phyloP scores from a whole-genome alignment of 2,888 invertebrate genomes.

The Griposia aprilina region DNA sequence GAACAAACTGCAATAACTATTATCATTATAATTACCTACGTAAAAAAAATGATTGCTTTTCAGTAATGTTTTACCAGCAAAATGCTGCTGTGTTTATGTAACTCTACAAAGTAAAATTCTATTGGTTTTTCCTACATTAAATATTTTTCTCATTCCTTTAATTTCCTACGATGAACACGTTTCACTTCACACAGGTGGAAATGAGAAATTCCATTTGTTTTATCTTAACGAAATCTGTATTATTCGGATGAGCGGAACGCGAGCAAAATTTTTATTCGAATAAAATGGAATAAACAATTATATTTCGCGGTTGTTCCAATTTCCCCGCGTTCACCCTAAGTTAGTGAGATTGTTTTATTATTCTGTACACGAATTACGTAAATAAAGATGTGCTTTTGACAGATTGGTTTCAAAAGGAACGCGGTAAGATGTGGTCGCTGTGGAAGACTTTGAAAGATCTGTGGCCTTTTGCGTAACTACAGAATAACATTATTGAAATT shows the following conservation, averaged over 20 bases:
- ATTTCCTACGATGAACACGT: slow-evolving; percentile 43
- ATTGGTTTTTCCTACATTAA: slow-evolving; percentile 3
- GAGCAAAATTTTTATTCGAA: slow-evolving; percentile 50
- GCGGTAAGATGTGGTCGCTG: not conserved
- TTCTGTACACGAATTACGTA: slow-evolving; percentile 20
- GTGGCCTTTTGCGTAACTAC: no score
- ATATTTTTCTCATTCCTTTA: slow-evolving; percentile 26
- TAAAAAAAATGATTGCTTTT: not conserved
- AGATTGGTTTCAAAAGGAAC: slow-evolving; percentile 18
- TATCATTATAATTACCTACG: not conserved
- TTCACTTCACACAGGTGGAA: slow-evolving; percentile 51
- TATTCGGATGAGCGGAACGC: slow-evolving; percentile 58
- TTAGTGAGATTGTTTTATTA: slow-evolving; percentile 40
- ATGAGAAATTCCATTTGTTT: slow-evolving; percentile 61
- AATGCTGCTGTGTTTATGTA: not conserved
- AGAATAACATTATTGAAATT: not conserved
- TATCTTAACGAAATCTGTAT: slow-evolving; percentile 65
- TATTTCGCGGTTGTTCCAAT: slow-evolving; percentile 36
- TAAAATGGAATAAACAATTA: slow-evolving; percentile 49
- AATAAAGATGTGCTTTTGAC: slow-evolving; percentile 21
- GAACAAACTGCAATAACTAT: no score
- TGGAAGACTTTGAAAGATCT: not conserved
- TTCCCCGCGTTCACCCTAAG: slow-evolving; percentile 36
- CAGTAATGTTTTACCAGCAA: not conserved
- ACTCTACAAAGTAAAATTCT: not conserved